Evolutionary conservation across 2,888 invertebrate species (phyloP).

Genomic region (Cantharis nigra): DNA sequence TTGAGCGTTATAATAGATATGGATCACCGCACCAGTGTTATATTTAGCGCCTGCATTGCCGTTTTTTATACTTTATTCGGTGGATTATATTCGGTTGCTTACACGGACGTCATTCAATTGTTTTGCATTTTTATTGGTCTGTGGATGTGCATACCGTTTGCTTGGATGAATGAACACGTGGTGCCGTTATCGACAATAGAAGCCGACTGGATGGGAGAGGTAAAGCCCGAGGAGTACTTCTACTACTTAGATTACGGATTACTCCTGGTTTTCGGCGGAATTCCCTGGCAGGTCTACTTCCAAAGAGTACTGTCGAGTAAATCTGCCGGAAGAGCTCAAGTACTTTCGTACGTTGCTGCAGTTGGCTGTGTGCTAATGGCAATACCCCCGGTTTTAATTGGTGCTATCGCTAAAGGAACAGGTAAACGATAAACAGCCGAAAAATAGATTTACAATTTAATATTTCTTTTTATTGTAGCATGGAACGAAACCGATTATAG

Average conservation of each 20-base stretch:
- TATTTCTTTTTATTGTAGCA: slow-evolving; percentile 60
- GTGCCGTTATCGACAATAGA: slow-evolving; percentile 79
- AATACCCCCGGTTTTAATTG: slow-evolving; percentile 94
- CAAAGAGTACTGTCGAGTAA: slow-evolving; percentile 97
- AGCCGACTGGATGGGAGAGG: slow-evolving; percentile 86
- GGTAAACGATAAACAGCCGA: slow-evolving; percentile 61
- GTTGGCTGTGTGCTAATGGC: slow-evolving; percentile 96
- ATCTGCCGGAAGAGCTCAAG: slow-evolving; percentile 89
- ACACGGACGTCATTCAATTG: slow-evolving; percentile 97
- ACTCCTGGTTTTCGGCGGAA: slow-evolving; percentile 91
- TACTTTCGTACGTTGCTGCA: slow-evolving; percentile 95
- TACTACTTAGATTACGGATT: slow-evolving; percentile 88
- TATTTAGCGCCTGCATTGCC: slow-evolving; percentile 94
- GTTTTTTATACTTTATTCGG: slow-evolving; percentile 98
- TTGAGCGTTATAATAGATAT: slow-evolving; percentile 96
- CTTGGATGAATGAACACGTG: slow-evolving; percentile 87
- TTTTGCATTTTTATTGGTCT: slow-evolving; percentile 97
- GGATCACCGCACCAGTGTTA: slow-evolving; percentile 90
- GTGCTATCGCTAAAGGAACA: slow-evolving; percentile 94
- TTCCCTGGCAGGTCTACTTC: slow-evolving; percentile 99
- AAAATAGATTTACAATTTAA: neutral
- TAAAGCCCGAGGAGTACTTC: slow-evolving; percentile 75
- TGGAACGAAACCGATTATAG: slow-evolving; percentile 94
- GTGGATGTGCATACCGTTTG: slow-evolving; percentile 98
- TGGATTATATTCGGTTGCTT: slow-evolving; percentile 97